Evolutionary conservation across 2,888 invertebrate species (phyloP).

Genomic region (Heliconius sara): DNA sequence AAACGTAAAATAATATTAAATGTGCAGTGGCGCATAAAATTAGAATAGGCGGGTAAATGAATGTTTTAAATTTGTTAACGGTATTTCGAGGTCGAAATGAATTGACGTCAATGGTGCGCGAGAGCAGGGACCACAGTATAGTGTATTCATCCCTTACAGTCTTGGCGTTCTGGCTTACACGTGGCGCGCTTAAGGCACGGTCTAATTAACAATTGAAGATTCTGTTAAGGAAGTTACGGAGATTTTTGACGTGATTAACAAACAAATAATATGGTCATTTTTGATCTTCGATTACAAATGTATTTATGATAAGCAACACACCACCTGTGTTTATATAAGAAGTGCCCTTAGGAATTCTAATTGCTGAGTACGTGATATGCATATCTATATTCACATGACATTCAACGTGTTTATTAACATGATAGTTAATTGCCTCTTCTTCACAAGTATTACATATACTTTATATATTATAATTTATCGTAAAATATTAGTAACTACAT

Average conservation of each 20-base stretch:
- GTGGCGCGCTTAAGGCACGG: conserved; percentile 58
- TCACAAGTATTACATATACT: neutral
- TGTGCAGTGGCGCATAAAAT: conserved; percentile 44
- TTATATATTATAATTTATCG: neutral
- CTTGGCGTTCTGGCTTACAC: conserved; percentile 62
- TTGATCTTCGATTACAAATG: conserved; percentile 12
- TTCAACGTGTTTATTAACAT: conserved; percentile 36
- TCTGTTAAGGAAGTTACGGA: conserved; percentile 12
- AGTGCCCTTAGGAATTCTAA: conserved; percentile 33
- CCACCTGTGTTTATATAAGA: conserved; percentile 22
- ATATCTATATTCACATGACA: conserved; percentile 37
- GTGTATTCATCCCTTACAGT: conserved; percentile 58
- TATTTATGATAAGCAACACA: conserved; percentile 7
- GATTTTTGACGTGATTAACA: conserved; percentile 1
- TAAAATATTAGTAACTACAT: neutral
- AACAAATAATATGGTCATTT: neutral
- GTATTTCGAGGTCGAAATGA: conserved; percentile 53
- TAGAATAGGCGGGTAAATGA: conserved; percentile 44
- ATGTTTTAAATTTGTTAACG: conserved; percentile 45
- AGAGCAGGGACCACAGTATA: conserved; percentile 50
- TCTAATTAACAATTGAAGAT: conserved; percentile 20
- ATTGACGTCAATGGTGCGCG: conserved; percentile 53
- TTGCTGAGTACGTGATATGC: conserved; percentile 32
- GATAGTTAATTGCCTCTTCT: conserved; percentile 11
- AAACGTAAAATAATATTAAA: conserved; percentile 38